Evolutionary conservation across 2,888 invertebrate genomes (phyloP).

Genomic region (Drymonia ruficornis): DNA sequence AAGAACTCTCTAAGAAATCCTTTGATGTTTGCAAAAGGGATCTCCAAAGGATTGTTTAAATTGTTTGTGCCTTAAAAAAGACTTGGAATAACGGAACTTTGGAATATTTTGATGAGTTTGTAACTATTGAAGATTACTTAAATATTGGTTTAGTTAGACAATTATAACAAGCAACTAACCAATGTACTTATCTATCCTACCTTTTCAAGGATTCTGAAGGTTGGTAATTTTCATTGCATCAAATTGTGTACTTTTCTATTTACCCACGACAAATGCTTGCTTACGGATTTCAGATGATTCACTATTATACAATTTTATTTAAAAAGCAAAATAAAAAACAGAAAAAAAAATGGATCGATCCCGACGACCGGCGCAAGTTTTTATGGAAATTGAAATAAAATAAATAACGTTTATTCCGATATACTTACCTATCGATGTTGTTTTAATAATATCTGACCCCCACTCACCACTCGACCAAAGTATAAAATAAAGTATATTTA

Average conservation of each 20-base stretch:
- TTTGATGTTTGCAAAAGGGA: slow-evolving; percentile 9
- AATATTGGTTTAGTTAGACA: neutral
- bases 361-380: slow-evolving; percentile 63
- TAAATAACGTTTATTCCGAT: slow-evolving; percentile 7
- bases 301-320: slow-evolving; percentile 44
- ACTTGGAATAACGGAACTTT: slow-evolving; percentile 7
- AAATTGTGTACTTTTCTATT: neutral
- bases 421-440: slow-evolving; percentile 13
- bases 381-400: slow-evolving; percentile 54
- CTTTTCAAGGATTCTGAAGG: too few species aligned
- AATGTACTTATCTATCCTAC: too few species aligned
- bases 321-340: slow-evolving; percentile 52
- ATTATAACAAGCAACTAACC: too few species aligned
- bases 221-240: slow-evolving; percentile 8
- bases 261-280: neutral
- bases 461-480: too few species aligned
- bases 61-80: slow-evolving; percentile 13
- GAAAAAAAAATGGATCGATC: slow-evolving; percentile 59
- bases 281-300: neutral
- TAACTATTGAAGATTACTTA: neutral
- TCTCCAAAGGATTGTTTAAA: slow-evolving; percentile 16
- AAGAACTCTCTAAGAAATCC: slow-evolving; percentile 13
- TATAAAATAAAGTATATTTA: too few species aligned
- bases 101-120: neutral
- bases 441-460: slow-evolving; percentile 21